These are phyloP conservation scores for Montipora sp. DNA, from an alignment of 64 coral and sea anemone genomes.

Conservation along the genomic window DNA sequence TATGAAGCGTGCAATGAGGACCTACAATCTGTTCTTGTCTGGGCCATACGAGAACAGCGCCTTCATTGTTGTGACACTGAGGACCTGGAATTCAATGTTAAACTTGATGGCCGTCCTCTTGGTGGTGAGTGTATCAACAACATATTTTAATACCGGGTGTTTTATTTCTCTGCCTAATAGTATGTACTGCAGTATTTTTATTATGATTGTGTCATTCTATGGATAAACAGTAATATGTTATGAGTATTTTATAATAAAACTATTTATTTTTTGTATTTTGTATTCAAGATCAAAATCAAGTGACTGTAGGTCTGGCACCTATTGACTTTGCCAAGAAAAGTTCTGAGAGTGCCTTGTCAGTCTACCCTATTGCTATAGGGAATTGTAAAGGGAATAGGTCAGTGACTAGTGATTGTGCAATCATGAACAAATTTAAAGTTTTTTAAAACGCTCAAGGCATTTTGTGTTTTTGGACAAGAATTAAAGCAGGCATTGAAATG, in stretches of 20 bases:
- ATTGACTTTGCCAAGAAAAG: conserved; percentile 1
- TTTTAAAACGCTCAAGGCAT: too few species aligned
- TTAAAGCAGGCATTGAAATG: too few species aligned
- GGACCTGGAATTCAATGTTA: conserved; percentile 29
- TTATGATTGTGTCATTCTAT: too few species aligned
- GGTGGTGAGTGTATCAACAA: too few species aligned
- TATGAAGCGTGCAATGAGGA: conserved; percentile 20
- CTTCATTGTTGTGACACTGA: conserved; percentile 1
- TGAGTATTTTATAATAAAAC: too few species aligned
- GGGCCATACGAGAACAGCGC: conserved; percentile 31
- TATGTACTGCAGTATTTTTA: too few species aligned
- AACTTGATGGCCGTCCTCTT: conserved; percentile 55
- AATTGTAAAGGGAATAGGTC: conserved; percentile 2
- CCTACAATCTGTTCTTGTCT: neutral
- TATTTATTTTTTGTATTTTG: neutral
- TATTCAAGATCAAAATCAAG: neutral
- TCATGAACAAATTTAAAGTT: too few species aligned
- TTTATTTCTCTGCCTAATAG: neutral
- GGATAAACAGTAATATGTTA: too few species aligned
- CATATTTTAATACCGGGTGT: neutral
- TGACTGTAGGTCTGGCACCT: neutral
- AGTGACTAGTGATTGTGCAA: too few species aligned
- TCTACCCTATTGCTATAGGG: neutral
- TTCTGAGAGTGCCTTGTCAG: neutral
- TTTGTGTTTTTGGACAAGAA: too few species aligned